A percentile compares a stretch with the other conserved stretches of the same genome.
Conservation (phyloP, 64 coral and sea anemone genomes). For the Stichodactyla mertensii region DNA sequence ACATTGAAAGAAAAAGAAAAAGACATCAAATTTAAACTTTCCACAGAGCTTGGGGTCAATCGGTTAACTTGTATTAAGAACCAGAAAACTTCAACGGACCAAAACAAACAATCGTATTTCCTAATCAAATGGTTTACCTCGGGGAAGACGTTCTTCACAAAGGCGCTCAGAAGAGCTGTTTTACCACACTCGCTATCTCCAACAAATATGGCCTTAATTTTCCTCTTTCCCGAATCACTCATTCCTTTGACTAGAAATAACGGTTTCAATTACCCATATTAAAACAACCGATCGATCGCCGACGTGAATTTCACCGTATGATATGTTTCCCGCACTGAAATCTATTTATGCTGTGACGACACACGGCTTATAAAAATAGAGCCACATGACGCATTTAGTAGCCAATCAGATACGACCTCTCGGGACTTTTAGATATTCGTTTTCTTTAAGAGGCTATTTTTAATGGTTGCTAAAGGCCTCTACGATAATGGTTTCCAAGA, state of each 20-base stretch:
- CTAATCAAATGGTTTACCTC: slow-evolving; percentile 4
- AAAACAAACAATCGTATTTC: slow-evolving; percentile 4
- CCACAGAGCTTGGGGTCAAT: background rate
- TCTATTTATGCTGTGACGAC: background rate
- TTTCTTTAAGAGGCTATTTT: background rate
- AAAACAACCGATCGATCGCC: background rate
- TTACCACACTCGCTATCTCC: slow-evolving; percentile 35
- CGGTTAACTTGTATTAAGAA: background rate
- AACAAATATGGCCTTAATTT: slow-evolving; percentile 25
- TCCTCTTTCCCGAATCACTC: background rate
- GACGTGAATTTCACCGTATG: background rate
- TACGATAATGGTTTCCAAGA: background rate
- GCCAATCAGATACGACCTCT: background rate
- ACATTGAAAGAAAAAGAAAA: background rate
- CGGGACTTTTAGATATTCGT: background rate
- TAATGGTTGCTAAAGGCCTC: background rate
- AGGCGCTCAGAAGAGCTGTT: slow-evolving; percentile 22
- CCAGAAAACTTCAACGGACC: background rate
- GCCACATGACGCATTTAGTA: background rate
- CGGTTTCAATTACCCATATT: background rate
- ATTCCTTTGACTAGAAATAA: background rate
- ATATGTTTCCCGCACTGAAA: slow-evolving; percentile 2
- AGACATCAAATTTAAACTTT: background rate
- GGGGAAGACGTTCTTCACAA: slow-evolving; percentile 10
- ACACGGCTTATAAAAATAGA: slow-evolving; percentile 9